These are phyloP conservation scores for Drosophila parthenogenetica DNA, from an alignment of 2,888 invertebrate genomes.

Conservation along the genomic window DNA sequence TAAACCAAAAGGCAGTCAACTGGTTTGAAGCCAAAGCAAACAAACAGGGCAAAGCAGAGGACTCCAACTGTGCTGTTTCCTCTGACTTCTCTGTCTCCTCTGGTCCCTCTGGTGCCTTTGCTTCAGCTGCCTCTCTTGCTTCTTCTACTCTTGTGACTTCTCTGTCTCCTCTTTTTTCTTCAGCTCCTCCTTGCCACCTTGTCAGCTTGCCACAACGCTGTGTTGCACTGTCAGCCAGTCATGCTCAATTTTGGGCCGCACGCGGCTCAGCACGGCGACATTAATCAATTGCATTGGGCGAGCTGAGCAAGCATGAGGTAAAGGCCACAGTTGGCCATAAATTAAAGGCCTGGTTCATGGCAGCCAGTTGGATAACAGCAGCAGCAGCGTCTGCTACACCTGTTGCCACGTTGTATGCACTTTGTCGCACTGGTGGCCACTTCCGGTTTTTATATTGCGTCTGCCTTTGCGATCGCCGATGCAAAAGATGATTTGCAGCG, in stretches of 20 bases:
- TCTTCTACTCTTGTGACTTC: no score
- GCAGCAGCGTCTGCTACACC: constrained; percentile 47
- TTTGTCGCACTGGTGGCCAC: constrained; percentile 43
- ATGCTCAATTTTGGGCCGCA: constrained; percentile 42
- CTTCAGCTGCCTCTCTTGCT: no score
- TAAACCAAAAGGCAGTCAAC: constrained; percentile 42
- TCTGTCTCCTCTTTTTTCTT: no score
- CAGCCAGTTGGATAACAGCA: constrained; percentile 20
- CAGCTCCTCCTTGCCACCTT: background rate
- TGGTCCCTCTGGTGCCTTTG: background rate
- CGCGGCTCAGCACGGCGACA: constrained; percentile 47
- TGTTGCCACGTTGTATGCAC: constrained; percentile 61
- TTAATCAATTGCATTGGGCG: constrained; percentile 71
- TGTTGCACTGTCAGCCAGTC: constrained; percentile 15
- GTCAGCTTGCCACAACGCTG: constrained; percentile 2
- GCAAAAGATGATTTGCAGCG: constrained; percentile 63
- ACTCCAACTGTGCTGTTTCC: background rate
- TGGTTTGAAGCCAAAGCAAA: constrained; percentile 31
- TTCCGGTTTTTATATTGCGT: constrained; percentile 39
- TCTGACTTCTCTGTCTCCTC: no score
- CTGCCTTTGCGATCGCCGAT: constrained; percentile 16
- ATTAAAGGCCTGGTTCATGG: constrained; percentile 40
- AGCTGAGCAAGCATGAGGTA: constrained; percentile 38
- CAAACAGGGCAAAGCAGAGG: constrained; percentile 15
- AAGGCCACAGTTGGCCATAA: constrained; percentile 53